Base-by-base conservation (phyloP, 2,888 invertebrate species). In the Panopea generosa region DNA sequence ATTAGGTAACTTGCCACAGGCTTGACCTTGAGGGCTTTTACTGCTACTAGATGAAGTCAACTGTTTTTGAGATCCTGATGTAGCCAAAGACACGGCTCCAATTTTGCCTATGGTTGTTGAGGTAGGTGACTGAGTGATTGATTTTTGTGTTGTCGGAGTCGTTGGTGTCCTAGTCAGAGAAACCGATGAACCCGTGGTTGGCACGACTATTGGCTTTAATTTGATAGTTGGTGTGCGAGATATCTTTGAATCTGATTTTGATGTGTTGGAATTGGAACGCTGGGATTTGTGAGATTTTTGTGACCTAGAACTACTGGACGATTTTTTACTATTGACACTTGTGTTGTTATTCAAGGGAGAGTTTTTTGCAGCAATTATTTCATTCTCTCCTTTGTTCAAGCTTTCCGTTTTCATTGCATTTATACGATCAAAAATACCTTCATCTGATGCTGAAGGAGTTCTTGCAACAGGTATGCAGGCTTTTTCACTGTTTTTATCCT, bases 181-280 rank as follows among this genome's bases (percentile, higher is more conserved):
- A 47, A 72, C 56, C 22, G 75, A 52, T 60, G 77, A 40, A 82
- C 60, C 24, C 65, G 62, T 56, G 3, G 85, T 94, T 94, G 96
- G 95, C 88, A 95, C 95, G 0, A 95, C 94, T 0, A 96, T 96
- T 43, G 96, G 97, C 79, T 91, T 91, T 27, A 90, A 77, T 66
- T 90, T 89, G 27, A 91, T 88, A 18, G 90, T 90, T 29, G 90
- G 86, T 52, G 90, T 89, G 72, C 89, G 86, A 53, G 87, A 84
- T 29, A 89, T 22, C 85, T 82, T 65, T 1, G 71, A 63, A 24
- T 71, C 67, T 18, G 77, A 68, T 27, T 77, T 70, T n/a, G 83
- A 79, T 14, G 67, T 61, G 20, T 74, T 70, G 47, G 77, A 72
- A 57, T 67, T 59, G 40, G 59, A 49, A 40, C 76, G 77, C 52